Evolutionary conservation across 1,140 invertebrate genomes (phyloP).

Genomic region (Drosophila mojavensis): DNA sequence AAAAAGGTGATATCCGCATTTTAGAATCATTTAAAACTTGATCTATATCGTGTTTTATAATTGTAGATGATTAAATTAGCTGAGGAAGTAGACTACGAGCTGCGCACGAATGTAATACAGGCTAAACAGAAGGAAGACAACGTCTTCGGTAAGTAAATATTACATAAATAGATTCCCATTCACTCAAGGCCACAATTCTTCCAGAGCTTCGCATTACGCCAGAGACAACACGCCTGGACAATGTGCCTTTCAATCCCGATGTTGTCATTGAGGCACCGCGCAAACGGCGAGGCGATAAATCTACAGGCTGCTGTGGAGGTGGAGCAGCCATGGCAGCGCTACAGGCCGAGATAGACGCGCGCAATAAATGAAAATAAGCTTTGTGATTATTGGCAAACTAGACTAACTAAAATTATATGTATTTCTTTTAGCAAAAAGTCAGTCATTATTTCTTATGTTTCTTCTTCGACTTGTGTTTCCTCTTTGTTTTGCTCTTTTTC

Average conservation of each 20-base stretch:
- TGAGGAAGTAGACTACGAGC: conserved; percentile 68
- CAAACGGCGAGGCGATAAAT: conserved; percentile 33
- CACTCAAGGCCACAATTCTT: not conserved
- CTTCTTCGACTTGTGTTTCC: conserved; percentile 63
- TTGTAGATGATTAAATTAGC: conserved; percentile 74
- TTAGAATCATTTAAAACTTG: not conserved
- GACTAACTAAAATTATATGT: conserved; percentile 10
- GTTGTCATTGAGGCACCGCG: conserved; percentile 62
- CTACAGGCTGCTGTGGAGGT: conserved; percentile 63
- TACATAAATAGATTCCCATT: conserved; percentile 51
- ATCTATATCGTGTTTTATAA: not conserved
- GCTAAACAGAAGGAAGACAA: conserved; percentile 61
- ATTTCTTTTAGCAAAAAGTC: conserved; percentile 7
- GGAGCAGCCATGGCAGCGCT: conserved; percentile 58
- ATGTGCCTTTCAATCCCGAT: conserved; percentile 74
- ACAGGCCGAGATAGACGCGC: conserved; percentile 40
- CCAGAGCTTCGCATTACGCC: conserved; percentile 72
- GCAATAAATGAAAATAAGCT: conserved; percentile 50
- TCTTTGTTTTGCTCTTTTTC: conserved; percentile 52
- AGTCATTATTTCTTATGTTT: conserved; percentile 59
- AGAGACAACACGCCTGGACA: conserved; percentile 74
- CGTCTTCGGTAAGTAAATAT: conserved; percentile 64
- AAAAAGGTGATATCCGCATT: conserved; percentile 53
- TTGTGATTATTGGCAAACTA: conserved; percentile 31
- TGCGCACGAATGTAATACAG: conserved; percentile 81